Percentiles rank a stretch among this genome's conserved stretches.
phyloP scores from a whole-genome alignment of 1,140 invertebrate genomes.

The Antheraea pernyi region DNA sequence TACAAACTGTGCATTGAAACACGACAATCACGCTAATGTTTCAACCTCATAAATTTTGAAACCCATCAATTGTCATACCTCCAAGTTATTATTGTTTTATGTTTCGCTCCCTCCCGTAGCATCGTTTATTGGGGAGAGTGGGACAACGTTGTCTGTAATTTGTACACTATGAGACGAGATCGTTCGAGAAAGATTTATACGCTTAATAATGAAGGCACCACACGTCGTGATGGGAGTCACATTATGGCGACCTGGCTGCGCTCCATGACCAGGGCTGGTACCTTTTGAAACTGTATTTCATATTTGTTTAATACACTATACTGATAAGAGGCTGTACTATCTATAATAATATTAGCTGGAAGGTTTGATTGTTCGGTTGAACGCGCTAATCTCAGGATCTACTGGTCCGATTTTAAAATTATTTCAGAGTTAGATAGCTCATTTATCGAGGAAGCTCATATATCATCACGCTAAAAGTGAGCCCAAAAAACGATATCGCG shows the following conservation, averaged over 20 bases:
- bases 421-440: too few species aligned
- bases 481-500: too few species aligned
- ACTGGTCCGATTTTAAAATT: too few species aligned
- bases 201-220: conserved; percentile 49
- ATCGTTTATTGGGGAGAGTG: conserved; percentile 9
- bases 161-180: conserved; percentile 27
- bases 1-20: not conserved
- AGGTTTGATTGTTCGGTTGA: too few species aligned
- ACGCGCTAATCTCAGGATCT: too few species aligned
- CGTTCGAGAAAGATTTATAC: conserved; percentile 45
- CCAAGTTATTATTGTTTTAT: not conserved
- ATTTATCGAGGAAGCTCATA: too few species aligned
- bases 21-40: not conserved
- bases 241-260: conserved; percentile 43
- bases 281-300: not conserved
- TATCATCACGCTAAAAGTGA: too few species aligned
- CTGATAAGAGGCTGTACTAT: too few species aligned
- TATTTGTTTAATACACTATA: too few species aligned
- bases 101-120: conserved; percentile 10
- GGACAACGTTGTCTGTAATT: conserved; percentile 23
- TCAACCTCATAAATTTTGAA: conserved; percentile 29
- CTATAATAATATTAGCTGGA: too few species aligned
- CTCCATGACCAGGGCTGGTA: conserved; percentile 31
- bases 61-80: conserved; percentile 23
- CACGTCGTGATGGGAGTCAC: conserved; percentile 42